A percentile compares a stretch with the other conserved stretches of the same genome.
phyloP scores from a whole-genome alignment of 2,113 vertebrate genomes.

The Lepus timidus region DNA sequence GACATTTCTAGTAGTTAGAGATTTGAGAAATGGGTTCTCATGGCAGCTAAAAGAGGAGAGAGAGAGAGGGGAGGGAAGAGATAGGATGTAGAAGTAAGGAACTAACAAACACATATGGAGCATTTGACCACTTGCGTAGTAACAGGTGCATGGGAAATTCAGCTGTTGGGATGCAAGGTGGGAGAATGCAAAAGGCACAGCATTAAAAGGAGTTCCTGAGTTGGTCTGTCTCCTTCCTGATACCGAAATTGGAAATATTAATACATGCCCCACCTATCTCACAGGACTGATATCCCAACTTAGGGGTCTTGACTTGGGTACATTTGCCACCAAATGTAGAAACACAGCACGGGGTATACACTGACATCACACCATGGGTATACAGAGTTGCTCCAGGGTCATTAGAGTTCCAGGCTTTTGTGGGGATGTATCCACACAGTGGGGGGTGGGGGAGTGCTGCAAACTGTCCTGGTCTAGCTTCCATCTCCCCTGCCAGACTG shows the following conservation, averaged over 20 bases:
- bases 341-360: not conserved
- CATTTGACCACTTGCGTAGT: not conserved
- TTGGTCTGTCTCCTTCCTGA: not conserved
- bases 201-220: not conserved
- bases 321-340: not conserved
- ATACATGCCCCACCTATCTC: not conserved
- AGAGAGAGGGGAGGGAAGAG: not conserved
- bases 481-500: not conserved
- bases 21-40: conserved; percentile 2
- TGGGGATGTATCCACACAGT: not conserved
- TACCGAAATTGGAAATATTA: not conserved
- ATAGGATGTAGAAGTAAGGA: no score
- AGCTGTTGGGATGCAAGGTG: not conserved
- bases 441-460: not conserved
- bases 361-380: not conserved
- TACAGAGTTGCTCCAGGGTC: not conserved
- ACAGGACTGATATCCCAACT: not conserved
- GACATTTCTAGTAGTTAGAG: not conserved
- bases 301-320: not conserved
- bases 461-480: not conserved
- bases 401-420: not conserved
- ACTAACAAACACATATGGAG: not conserved
- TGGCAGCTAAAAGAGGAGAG: not conserved
- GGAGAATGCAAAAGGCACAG: not conserved
- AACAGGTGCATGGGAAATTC: not conserved